Conservation (phyloP, 2,797 vertebrate genomes). For the Chaetodon trifasciatus region DNA sequence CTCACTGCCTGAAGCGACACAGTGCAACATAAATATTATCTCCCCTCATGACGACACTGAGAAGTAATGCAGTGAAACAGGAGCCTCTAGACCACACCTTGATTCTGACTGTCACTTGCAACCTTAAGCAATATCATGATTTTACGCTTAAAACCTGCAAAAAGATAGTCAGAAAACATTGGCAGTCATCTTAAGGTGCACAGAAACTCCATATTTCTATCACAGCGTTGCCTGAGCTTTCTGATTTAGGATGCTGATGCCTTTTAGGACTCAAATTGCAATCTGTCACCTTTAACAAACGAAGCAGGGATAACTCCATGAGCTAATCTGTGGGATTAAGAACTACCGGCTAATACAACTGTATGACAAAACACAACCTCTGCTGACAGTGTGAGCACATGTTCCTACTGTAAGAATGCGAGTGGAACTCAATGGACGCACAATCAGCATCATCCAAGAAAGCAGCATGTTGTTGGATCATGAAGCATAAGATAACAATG, state of each 20-base stretch:
- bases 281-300: constrained; percentile 26
- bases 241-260: constrained; percentile 6
- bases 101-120: constrained; percentile 22
- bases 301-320: constrained; percentile 1
- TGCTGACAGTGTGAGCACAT: neutral
- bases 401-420: neutral
- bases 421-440: neutral
- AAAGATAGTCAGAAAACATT: constrained; percentile 12
- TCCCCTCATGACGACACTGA: constrained; percentile 45
- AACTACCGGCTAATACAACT: constrained; percentile 7
- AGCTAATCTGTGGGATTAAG: constrained; percentile 20
- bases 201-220: neutral
- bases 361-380: neutral
- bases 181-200: neutral
- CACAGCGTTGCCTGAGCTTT: neutral
- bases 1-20: constrained; percentile 42
- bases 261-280: constrained; percentile 8
- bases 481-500: neutral
- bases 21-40: constrained; percentile 49
- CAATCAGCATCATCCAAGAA: neutral
- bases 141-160: constrained; percentile 13
- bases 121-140: constrained; percentile 1
- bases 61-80: constrained; percentile 51
- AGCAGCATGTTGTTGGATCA: neutral
- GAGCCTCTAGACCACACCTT: constrained; percentile 57